Conservation (phyloP, 2,113 vertebrate genomes). For the Poecile atricapillus region DNA sequence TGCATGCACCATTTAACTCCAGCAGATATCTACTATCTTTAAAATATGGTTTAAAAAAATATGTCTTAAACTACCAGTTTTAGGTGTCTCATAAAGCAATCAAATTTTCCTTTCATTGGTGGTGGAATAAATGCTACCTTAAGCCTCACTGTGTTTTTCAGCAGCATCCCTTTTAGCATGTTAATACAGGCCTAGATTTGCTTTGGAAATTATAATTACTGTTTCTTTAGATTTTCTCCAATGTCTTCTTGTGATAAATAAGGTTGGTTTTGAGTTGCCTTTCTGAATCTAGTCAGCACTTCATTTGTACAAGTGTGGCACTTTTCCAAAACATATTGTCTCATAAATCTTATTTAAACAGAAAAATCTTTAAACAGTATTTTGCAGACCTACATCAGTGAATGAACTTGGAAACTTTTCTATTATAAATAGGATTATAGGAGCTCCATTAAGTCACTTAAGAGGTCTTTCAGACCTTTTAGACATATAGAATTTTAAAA, state of each 20-base stretch:
- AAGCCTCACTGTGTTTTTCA: neutral
- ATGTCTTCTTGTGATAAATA: neutral
- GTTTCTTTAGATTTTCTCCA: neutral
- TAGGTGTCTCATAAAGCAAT: neutral
- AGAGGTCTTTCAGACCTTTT: neutral
- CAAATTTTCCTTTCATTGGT: neutral
- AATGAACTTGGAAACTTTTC: conserved; percentile 30
- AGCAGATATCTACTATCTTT: neutral
- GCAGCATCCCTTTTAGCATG: neutral
- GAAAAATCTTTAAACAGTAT: conserved; percentile 20
- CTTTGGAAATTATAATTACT: neutral
- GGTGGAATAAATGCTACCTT: neutral
- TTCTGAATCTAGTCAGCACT: neutral
- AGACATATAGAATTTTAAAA: neutral
- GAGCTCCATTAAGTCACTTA: neutral
- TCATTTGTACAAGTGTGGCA: neutral
- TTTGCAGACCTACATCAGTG: conserved; percentile 31
- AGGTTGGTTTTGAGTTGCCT: neutral
- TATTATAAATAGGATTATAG: conserved; percentile 45
- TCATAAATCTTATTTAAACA: conserved; percentile 34
- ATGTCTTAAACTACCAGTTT: neutral
- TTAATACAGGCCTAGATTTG: neutral
- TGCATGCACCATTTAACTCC: neutral
- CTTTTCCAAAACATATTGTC: conserved; percentile 33
- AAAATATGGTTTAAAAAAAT: neutral